Percentiles rank a stretch among this genome's conserved stretches.
Conservation (phyloP, 2,113 vertebrate genomes). For the Brachirus orientalis region DNA sequence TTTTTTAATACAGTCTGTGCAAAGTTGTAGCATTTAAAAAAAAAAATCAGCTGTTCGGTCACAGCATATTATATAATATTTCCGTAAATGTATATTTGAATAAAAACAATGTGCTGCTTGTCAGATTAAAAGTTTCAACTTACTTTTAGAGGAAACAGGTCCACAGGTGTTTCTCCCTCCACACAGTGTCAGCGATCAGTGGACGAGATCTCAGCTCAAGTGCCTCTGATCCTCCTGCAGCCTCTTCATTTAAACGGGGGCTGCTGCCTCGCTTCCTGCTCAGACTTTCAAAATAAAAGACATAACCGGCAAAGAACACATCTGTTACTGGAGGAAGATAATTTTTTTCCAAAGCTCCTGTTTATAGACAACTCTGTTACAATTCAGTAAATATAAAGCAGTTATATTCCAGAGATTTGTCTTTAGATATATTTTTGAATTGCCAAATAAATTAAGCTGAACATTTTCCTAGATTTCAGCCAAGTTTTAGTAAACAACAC, state of each 20-base stretch:
- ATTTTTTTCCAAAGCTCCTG: too few relatives aligned
- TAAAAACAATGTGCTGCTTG: too few relatives aligned
- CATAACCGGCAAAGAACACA: neutral
- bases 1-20: too few relatives aligned
- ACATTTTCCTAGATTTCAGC: too few relatives aligned
- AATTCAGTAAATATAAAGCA: too few relatives aligned
- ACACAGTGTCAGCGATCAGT: neutral
- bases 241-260: neutral
- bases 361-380: too few relatives aligned
- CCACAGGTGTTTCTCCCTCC: constrained; percentile 8
- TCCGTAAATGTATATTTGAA: neutral
- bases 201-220: neutral
- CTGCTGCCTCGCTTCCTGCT: neutral
- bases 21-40: too few relatives aligned
- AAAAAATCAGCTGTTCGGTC: neutral
- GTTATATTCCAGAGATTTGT: too few relatives aligned
- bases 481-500: too few relatives aligned
- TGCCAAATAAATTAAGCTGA: too few relatives aligned
- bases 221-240: constrained; percentile 8
- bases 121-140: neutral
- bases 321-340: neutral
- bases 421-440: too few relatives aligned
- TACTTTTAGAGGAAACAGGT: constrained; percentile 17
- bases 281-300: constrained; percentile 52
- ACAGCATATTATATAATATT: neutral